Conservation (phyloP, 2,888 invertebrate species). For the Erebia palarica region DNA sequence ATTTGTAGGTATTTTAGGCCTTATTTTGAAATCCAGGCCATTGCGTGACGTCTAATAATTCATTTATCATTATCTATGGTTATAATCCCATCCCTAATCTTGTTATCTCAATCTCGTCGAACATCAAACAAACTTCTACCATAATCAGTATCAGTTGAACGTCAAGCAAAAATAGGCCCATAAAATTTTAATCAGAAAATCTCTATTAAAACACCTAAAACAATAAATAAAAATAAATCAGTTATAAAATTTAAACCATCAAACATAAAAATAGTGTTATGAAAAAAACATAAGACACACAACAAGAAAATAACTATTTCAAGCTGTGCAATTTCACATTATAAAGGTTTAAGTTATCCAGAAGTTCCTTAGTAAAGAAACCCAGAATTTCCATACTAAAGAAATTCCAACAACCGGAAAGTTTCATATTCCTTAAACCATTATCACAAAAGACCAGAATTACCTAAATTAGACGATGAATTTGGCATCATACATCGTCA, state of each 20-base stretch:
- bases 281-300: background rate
- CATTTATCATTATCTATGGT: constrained; percentile 9
- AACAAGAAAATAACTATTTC: background rate
- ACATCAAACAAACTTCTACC: background rate
- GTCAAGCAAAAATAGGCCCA: background rate
- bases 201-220: background rate
- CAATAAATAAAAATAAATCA: background rate
- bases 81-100: constrained; percentile 2
- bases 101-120: constrained; percentile 15
- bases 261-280: no score
- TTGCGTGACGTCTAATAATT: background rate
- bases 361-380: background rate
- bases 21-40: background rate
- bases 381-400: background rate
- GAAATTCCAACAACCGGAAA: background rate
- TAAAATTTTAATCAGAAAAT: background rate
- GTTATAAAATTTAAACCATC: background rate
- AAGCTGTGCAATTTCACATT: background rate
- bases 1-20: background rate
- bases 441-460: background rate
- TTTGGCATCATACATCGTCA: constrained; percentile 28
- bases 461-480: background rate
- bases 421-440: background rate
- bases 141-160: constrained; percentile 5
- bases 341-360: background rate